These are phyloP conservation scores for Cephalopterus ornatus DNA, from an alignment of 2,113 vertebrate species.

Conservation along the genomic window DNA sequence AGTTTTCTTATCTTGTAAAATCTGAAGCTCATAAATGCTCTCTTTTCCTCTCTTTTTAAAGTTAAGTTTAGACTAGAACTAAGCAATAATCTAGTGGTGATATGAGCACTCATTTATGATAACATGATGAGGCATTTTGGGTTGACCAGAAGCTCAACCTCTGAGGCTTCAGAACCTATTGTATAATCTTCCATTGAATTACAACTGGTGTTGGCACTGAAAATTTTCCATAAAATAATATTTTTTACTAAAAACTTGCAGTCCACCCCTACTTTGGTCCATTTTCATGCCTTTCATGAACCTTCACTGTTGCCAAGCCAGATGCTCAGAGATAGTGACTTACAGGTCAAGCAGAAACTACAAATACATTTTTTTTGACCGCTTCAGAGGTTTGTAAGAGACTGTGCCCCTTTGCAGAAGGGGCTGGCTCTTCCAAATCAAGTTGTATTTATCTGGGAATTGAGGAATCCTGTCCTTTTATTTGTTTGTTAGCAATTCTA, in stretches of 20 bases:
- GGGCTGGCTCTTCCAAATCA: neutral
- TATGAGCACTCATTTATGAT: neutral
- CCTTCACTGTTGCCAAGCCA: neutral
- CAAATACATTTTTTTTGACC: neutral
- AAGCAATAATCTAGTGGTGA: neutral
- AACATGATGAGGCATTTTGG: neutral
- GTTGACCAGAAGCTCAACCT: neutral
- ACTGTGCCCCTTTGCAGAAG: neutral
- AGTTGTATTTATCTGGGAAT: neutral
- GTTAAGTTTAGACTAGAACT: neutral
- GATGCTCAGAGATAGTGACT: neutral
- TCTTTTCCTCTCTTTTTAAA: neutral
- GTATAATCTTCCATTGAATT: neutral
- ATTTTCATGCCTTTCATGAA: neutral
- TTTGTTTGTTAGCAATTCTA: neutral
- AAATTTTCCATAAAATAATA: neutral
- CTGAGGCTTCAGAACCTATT: neutral
- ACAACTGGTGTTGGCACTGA: neutral
- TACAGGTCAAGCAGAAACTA: neutral
- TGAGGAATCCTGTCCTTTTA: neutral
- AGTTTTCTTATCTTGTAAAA: neutral
- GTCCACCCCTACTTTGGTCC: neutral
- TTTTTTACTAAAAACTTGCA: neutral
- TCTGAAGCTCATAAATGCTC: neutral
- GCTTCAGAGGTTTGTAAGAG: neutral